phyloP scores from a whole-genome alignment of 2,888 invertebrate genomes.

The Leptinotarsa juncta region DNA sequence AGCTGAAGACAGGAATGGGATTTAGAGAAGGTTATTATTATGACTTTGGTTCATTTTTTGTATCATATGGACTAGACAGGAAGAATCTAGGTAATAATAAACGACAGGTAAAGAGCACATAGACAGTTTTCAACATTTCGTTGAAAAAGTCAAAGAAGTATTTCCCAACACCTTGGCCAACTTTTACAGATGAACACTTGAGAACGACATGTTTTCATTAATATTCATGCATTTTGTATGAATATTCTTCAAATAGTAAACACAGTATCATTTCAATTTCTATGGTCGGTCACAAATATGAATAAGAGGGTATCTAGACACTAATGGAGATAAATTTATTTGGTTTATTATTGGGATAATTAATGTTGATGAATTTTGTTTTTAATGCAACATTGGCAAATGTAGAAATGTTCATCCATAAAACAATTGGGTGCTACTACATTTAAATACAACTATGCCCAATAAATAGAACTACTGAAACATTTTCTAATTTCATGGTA shows the following conservation, averaged over 20 bases:
- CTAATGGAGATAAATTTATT: not conserved
- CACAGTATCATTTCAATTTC: not conserved
- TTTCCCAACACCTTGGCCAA: slow-evolving; percentile 5
- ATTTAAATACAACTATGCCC: not conserved
- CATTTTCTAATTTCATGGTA: not conserved
- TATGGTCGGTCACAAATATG: too few species aligned
- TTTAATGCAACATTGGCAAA: slow-evolving; percentile 16
- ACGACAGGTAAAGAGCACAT: not conserved
- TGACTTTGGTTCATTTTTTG: slow-evolving; percentile 52
- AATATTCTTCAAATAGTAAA: not conserved
- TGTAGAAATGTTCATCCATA: slow-evolving; percentile 21
- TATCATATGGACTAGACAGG: slow-evolving; percentile 46
- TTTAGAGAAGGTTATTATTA: slow-evolving; percentile 45
- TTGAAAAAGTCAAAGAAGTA: not conserved
- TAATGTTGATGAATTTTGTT: not conserved
- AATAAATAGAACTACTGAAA: not conserved
- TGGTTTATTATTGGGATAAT: not conserved
- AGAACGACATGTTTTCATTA: not conserved
- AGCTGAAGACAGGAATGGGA: slow-evolving; percentile 46
- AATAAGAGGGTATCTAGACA: too few species aligned
- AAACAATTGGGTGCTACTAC: slow-evolving; percentile 2
- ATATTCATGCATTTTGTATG: too few species aligned
- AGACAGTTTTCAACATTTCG: not conserved
- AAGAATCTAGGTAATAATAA: slow-evolving; percentile 11
- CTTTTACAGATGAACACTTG: slow-evolving; percentile 16